These are phyloP conservation scores for Eupithecia dodoneata DNA, from an alignment of 2,888 invertebrate species.

Conservation along the genomic window DNA sequence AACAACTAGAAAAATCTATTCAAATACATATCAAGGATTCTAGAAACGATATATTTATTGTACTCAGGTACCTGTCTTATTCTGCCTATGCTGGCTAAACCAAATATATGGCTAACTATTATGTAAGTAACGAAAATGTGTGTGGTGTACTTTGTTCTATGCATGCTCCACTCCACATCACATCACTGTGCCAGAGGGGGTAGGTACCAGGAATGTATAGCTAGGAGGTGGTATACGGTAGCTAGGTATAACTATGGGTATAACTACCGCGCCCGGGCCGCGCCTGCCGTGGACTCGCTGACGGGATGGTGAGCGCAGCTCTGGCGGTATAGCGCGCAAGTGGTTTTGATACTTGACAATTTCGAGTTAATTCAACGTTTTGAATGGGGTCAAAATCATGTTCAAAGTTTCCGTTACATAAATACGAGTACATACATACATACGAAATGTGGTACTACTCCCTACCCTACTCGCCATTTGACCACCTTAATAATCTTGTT, in stretches of 20 bases:
- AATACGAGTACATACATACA: too few relatives aligned
- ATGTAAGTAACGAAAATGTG: too few relatives aligned
- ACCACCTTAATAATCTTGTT: too few relatives aligned
- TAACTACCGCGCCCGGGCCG: constrained; percentile 52
- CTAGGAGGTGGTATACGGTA: not conserved
- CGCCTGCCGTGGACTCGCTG: constrained; percentile 56
- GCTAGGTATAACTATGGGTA: not conserved
- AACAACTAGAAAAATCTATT: too few relatives aligned
- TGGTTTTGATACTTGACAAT: constrained; percentile 17
- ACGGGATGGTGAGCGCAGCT: constrained; percentile 47
- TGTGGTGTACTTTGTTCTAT: not conserved
- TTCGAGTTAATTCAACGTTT: too few relatives aligned
- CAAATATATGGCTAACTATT: too few relatives aligned
- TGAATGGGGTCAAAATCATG: too few relatives aligned
- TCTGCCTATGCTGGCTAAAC: too few relatives aligned
- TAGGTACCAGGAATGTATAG: not conserved
- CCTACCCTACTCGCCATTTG: not conserved
- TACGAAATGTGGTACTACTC: not conserved
- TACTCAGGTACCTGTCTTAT: too few relatives aligned
- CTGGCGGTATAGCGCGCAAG: not conserved
- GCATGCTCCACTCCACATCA: not conserved
- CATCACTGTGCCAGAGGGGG: not conserved
- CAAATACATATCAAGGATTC: too few relatives aligned
- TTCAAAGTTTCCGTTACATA: too few relatives aligned
- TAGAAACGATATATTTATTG: too few relatives aligned